Percentiles rank a stretch among this genome's conserved stretches.
These are phyloP conservation scores for Galaxea fascicularis DNA, from an alignment of 92 coral and sea anemone genomes.

Conservation along the genomic window DNA sequence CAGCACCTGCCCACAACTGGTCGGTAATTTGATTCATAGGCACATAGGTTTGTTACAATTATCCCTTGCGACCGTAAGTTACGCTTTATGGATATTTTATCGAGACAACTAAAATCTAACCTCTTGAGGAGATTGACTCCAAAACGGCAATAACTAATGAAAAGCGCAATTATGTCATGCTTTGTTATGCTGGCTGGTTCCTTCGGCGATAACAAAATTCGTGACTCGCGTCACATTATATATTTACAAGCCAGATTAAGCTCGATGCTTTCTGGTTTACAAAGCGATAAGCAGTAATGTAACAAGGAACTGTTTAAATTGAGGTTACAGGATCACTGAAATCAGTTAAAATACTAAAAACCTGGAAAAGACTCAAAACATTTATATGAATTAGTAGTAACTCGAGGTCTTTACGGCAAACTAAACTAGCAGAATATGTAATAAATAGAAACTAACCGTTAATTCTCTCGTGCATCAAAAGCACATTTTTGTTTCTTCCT, in stretches of 20 bases:
- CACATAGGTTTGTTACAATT: neutral
- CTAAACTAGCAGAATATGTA: neutral
- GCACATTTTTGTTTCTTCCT: neutral
- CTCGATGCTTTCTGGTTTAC: neutral
- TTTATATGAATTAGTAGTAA: neutral
- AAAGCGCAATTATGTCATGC: neutral
- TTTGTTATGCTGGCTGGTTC: neutral
- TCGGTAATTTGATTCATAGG: neutral
- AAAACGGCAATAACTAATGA: neutral
- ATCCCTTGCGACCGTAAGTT: neutral
- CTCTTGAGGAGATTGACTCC: neutral
- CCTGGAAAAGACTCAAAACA: neutral
- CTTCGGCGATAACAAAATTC: neutral
- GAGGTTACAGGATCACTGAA: neutral
- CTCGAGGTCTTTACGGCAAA: neutral
- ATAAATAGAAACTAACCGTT: constrained; percentile 41
- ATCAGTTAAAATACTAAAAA: neutral
- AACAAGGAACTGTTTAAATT: neutral
- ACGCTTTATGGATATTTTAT: neutral
- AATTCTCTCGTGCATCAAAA: neutral
- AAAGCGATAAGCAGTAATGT: neutral
- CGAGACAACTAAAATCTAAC: neutral
- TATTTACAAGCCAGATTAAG: constrained; percentile 2
- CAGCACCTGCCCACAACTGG: constrained; percentile 32
- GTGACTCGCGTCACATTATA: neutral